Evolutionary conservation across 1,140 invertebrate genomes (phyloP).

Genomic region (Drosophila parvula): DNA sequence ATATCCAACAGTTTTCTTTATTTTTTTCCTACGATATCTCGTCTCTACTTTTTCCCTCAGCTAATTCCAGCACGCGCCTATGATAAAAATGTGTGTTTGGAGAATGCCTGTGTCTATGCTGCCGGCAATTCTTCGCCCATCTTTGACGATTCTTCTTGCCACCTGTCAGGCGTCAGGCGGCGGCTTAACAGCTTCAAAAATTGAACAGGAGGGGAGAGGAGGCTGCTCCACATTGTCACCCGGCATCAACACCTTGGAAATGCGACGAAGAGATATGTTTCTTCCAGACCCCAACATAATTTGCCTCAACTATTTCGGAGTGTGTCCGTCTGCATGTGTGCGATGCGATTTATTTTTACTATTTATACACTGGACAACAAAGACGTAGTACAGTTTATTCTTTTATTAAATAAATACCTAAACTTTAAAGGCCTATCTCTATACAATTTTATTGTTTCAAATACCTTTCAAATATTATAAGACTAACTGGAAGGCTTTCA

Average conservation of each 20-base stretch:
- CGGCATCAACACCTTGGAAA: slow-evolving; percentile 55
- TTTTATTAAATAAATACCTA: too few species aligned
- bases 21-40: not conserved
- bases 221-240: slow-evolving; percentile 63
- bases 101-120: slow-evolving; percentile 29
- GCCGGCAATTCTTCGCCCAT: slow-evolving; percentile 6
- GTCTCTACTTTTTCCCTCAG: not conserved
- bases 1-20: not conserved
- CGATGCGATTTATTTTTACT: slow-evolving; percentile 66
- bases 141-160: slow-evolving; percentile 38
- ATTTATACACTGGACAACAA: slow-evolving; percentile 31
- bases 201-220: slow-evolving; percentile 4
- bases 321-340: slow-evolving; percentile 25
- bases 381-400: too few species aligned
- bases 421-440: too few species aligned
- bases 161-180: slow-evolving; percentile 70
- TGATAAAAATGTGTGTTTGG: slow-evolving; percentile 56
- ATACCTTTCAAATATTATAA: too few species aligned
- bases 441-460: too few species aligned
- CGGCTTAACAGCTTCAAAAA: slow-evolving; percentile 68
- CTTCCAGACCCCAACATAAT: slow-evolving; percentile 59
- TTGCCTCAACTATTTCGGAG: slow-evolving; percentile 58
- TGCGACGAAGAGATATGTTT: slow-evolving; percentile 25
- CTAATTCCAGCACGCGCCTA: slow-evolving; percentile 71
- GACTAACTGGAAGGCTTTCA: too few species aligned